Evolutionary conservation across 2,797 vertebrate genomes (phyloP).

Genomic region (Danionella dracula): DNA sequence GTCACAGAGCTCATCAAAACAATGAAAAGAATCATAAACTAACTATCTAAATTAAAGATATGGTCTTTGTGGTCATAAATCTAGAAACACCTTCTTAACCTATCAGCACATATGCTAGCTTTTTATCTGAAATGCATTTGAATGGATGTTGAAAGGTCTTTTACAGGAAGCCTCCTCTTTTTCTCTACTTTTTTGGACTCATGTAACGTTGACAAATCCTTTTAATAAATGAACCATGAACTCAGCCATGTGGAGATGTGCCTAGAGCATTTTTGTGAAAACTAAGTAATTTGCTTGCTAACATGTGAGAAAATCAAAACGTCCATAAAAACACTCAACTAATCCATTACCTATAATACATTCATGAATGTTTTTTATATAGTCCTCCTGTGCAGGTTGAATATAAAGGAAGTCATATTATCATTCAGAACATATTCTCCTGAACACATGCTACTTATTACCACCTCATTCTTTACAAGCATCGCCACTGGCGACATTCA

Average conservation of each 20-base stretch:
- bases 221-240: conserved; percentile 41
- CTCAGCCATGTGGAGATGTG: conserved; percentile 17
- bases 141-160: not conserved
- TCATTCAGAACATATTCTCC: conserved; percentile 48
- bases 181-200: conserved; percentile 21
- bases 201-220: conserved; percentile 35
- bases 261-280: conserved; percentile 42
- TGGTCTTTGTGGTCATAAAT: not conserved
- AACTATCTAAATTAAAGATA: not conserved
- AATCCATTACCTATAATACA: conserved; percentile 45
- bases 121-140: not conserved
- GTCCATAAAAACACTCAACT: conserved; percentile 42
- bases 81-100: not conserved
- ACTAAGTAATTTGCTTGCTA: conserved; percentile 39
- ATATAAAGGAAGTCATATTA: conserved; percentile 49
- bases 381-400: conserved; percentile 42
- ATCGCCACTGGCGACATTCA: conserved; percentile 54
- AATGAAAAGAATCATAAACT: conserved; percentile 12
- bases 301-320: conserved; percentile 46
- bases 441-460: conserved; percentile 47
- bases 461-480: conserved; percentile 53
- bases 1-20: conserved; percentile 2
- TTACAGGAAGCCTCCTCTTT: not conserved
- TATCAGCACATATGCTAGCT: not conserved
- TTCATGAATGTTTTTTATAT: conserved; percentile 48